Percentiles rank a stretch among this genome's conserved stretches.
Evolutionary conservation across 2,113 vertebrate genomes (phyloP).

Genomic region (Onychorhynchus coronatus): DNA sequence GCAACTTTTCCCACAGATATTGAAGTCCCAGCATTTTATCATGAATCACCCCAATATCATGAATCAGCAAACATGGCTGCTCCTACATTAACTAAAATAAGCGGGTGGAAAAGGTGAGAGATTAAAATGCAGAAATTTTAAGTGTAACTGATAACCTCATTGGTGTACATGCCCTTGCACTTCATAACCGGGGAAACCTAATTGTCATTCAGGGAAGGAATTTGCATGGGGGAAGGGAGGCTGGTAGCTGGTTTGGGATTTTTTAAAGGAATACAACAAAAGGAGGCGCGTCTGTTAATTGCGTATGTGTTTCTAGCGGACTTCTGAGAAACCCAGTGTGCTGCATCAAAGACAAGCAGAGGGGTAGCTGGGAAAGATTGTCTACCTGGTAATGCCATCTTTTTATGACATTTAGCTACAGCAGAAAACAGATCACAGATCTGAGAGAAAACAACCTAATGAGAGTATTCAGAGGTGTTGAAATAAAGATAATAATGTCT

Average conservation of each 20-base stretch:
- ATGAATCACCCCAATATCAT: not conserved
- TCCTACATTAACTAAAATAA: not conserved
- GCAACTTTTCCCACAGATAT: not conserved
- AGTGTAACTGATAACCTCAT: not conserved
- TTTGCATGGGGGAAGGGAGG: not conserved
- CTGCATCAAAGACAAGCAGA: not conserved
- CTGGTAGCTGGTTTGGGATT: not conserved
- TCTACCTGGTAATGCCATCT: not conserved
- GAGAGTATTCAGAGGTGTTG: slow-evolving; percentile 40
- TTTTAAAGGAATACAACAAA: not conserved
- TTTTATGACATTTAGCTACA: slow-evolving; percentile 21
- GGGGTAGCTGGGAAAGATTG: not conserved
- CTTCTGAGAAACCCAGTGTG: not conserved
- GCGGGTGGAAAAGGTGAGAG: not conserved
- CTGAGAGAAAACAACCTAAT: slow-evolving; percentile 50
- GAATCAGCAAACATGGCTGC: not conserved
- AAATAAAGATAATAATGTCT: slow-evolving; percentile 58
- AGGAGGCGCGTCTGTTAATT: not conserved
- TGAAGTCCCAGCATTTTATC: not conserved
- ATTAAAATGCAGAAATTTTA: slow-evolving; percentile 24
- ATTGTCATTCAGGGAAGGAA: not conserved
- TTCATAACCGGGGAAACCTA: not conserved
- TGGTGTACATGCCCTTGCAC: not conserved
- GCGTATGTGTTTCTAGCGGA: not conserved
- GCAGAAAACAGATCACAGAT: slow-evolving; percentile 34